phyloP scores from a whole-genome alignment of 2,797 vertebrate species.

The Arctocebus calabarensis region DNA sequence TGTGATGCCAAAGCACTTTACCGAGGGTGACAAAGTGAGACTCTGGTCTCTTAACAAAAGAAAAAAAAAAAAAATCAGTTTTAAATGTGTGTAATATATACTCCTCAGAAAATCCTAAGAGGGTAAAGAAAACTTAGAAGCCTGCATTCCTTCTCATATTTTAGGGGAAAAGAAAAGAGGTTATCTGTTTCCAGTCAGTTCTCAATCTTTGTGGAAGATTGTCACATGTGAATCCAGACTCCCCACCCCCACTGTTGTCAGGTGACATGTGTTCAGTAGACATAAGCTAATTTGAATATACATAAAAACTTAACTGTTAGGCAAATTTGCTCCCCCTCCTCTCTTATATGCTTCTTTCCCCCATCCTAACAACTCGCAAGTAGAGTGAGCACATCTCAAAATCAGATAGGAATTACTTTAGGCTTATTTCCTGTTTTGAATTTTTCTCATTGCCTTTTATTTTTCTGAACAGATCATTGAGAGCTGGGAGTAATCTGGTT shows the following conservation, averaged over 20 bases:
- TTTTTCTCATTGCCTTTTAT: conserved; percentile 62
- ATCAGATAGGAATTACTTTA: conserved; percentile 53
- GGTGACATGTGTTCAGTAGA: conserved; percentile 51
- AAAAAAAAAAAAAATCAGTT: neutral
- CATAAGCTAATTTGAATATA: conserved; percentile 72
- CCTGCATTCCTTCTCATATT: neutral
- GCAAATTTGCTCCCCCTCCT: conserved; percentile 57
- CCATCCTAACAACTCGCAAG: neutral
- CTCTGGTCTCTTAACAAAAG: neutral
- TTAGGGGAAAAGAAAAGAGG: conserved; percentile 36
- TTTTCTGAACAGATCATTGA: conserved; percentile 56
- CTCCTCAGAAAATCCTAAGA: conserved; percentile 4
- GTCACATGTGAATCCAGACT: neutral
- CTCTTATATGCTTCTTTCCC: neutral
- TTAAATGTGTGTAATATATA: neutral
- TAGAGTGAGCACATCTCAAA: conserved; percentile 42
- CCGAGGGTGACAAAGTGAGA: no score
- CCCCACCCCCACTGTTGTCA: neutral
- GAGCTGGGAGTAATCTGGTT: neutral
- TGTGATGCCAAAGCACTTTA: no score
- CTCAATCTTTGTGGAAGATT: conserved; percentile 53
- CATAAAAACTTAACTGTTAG: conserved; percentile 69
- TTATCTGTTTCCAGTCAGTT: conserved; percentile 58
- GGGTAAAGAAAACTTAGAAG: conserved; percentile 16
- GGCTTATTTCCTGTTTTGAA: conserved; percentile 44